Conservation (phyloP, 2,888 invertebrate genomes). For the Plagiodera versicolora region DNA sequence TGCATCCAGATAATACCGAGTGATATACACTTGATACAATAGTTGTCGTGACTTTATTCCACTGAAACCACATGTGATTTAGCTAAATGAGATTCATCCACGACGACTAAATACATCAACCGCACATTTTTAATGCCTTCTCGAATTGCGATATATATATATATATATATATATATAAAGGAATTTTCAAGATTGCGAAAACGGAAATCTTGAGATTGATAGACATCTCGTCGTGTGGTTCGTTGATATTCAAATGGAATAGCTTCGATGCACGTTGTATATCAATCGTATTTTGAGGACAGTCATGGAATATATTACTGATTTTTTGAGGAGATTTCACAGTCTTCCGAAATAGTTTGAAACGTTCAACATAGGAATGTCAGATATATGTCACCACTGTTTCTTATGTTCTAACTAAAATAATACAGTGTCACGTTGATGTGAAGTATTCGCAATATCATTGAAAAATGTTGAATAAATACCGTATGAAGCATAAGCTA, state of each 20-base stretch:
- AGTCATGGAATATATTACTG: conserved; percentile 44
- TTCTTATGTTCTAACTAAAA: not conserved
- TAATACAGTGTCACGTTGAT: no score
- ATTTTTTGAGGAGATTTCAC: conserved; percentile 37
- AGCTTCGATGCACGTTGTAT: conserved; percentile 37
- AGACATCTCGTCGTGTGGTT: conserved; percentile 29
- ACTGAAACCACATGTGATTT: not conserved
- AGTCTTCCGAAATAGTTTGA: conserved; percentile 32
- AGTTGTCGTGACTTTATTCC: not conserved
- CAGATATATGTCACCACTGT: not conserved
- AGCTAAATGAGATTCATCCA: not conserved
- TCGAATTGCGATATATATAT: conserved; percentile 1
- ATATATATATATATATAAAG: not conserved
- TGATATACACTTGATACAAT: not conserved
- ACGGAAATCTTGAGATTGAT: conserved; percentile 18
- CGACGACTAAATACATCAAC: not conserved
- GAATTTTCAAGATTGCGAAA: conserved; percentile 26
- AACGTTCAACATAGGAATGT: conserved; percentile 19
- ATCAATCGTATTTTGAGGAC: conserved; percentile 42
- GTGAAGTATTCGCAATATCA: no score
- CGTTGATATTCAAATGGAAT: conserved; percentile 41
- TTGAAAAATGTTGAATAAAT: no score
- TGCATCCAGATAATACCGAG: no score
- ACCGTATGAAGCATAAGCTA: no score
- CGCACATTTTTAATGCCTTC: not conserved